Evolutionary conservation across 2,888 invertebrate species (phyloP), one percentile per base, ranked within the genome.

Genomic region (Rhimphoctona megacephalus): DNA sequence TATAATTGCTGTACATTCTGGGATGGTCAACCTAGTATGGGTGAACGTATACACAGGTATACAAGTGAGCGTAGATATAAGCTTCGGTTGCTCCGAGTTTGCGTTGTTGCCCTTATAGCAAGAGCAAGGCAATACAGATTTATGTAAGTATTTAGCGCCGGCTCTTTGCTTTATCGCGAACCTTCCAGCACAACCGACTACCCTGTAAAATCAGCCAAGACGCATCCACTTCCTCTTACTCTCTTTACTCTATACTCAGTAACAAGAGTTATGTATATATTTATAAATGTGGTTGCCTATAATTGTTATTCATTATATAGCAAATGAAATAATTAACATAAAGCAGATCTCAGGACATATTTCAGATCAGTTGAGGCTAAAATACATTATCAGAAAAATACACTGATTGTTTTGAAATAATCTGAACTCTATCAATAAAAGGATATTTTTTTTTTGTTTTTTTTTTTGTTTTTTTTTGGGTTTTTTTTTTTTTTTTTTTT

Each of bases 141-240:
- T 94, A 94, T 94, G 94, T 94, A 93, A 94, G 94, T 94, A 94
- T 94, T 94, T 94, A 94, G 93, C 94, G 90, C 93, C 86, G 92
- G 93, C 93, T 93, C 93, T 92, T 93, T 94, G 93, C 94, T 94
- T 94, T 94, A 94, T 94, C 94, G 94, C 94, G 91, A 92, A 90
- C 91, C 92, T 92, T 90, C 93, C 93, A 94, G 93, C 94, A 92
- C 92, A 92, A 92, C 91, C 93, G 90, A 74, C 83, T 73, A 78
- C 77, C 83, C 64, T 36, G 43, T 79, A 61, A 73, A 80, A 81
- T 83, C 85, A 76, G 79, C 85, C 72, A 61, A 77, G 81, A 83
- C 80, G 67, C 77, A 57, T 70, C 74, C 82, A 90, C 90, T 90
- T 85, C 76, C 81, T 85, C 54, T 67, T 52, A 9, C 61, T 46